A percentile compares a stretch with the other conserved stretches of the same genome.
Evolutionary conservation across 1,140 invertebrate species (phyloP).

Genomic region (Thaumetopoea pityocampa): DNA sequence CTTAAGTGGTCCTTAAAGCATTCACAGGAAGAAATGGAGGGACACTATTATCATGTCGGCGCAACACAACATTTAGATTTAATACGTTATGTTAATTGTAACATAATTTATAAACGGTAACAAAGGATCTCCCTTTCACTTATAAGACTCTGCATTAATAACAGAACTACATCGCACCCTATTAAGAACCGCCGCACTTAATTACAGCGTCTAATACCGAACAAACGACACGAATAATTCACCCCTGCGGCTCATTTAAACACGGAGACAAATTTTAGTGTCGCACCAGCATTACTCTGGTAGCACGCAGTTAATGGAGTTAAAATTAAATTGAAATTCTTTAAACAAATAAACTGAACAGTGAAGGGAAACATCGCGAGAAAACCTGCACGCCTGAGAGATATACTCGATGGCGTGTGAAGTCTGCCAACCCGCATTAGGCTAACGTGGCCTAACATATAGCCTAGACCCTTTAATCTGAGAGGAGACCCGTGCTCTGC

Average conservation of each 20-base stretch:
- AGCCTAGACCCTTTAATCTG: too few species aligned
- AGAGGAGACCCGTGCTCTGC: too few species aligned
- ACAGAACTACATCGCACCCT: conserved; percentile 1
- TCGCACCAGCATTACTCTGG: conserved; percentile 8
- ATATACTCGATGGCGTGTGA: too few species aligned
- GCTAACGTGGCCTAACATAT: too few species aligned
- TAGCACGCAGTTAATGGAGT: conserved; percentile 4
- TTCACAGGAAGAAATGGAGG: too few species aligned
- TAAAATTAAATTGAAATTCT: background rate
- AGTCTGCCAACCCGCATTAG: too few species aligned
- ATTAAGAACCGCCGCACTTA: conserved; percentile 13
- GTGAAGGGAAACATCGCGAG: background rate
- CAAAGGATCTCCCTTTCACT: background rate
- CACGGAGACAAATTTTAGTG: conserved; percentile 7
- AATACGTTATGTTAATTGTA: too few species aligned
- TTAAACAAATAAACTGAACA: background rate
- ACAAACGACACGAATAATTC: conserved; percentile 19
- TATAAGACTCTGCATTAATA: background rate
- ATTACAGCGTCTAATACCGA: conserved; percentile 16
- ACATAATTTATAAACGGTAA: background rate
- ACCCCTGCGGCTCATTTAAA: conserved; percentile 16
- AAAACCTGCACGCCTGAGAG: too few species aligned
- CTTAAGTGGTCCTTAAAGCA: too few species aligned
- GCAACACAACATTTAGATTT: too few species aligned
- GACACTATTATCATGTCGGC: too few species aligned